Base-by-base conservation (phyloP, 2,113 vertebrate genomes). In the Corydoras sp. region DNA sequence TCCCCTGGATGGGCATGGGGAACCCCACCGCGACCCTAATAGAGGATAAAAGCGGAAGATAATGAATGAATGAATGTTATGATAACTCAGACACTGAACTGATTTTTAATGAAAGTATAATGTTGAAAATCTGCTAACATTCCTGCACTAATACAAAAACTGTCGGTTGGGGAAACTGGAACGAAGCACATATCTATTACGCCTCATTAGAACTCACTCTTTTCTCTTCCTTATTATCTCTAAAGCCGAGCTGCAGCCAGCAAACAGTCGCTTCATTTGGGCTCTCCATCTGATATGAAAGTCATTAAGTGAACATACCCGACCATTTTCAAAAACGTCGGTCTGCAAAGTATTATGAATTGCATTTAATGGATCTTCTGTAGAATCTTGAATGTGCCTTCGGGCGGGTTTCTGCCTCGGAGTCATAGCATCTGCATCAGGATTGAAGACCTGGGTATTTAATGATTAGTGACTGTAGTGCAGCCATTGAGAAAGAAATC, bases 381-480 rank as follows among this genome's bases (percentile, higher is more conserved):
- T 43, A 51, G n/a, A 43, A 60, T 73, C 62, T 71, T 62, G 59
- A 75, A 72, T 54, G 56, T 59, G 56, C 62, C 62, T 63, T 53
- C 51, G 54, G 56, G 66, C 35, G 64, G 50, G 54, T 51, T 66
- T 51, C 49, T 7, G 29, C 56, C 30, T 72, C 50, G 62, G 62
- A 76, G 31, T 48, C 12, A 1, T 32, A 58, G 62, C 53, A 49
- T 72, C 56, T 53, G 35, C 15, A 51, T 15, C 64, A 18, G 50
- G 48, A 71, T 60, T 35, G 63, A 58, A 68, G 62, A 18, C 51
- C 56, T 15, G 14, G 60, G 31, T 14, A 13, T 14, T 15, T 68
- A 31, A 64, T 58, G 48, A 67, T 60, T 61, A 73, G 10, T 65
- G 29, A 9, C 31, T 43, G 35, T 2, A 43, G 35, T 43, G 35